Evolutionary conservation across 2,888 invertebrate genomes (phyloP), one percentile per base, ranked within the genome.

Genomic region (Oscheius sp.): DNA sequence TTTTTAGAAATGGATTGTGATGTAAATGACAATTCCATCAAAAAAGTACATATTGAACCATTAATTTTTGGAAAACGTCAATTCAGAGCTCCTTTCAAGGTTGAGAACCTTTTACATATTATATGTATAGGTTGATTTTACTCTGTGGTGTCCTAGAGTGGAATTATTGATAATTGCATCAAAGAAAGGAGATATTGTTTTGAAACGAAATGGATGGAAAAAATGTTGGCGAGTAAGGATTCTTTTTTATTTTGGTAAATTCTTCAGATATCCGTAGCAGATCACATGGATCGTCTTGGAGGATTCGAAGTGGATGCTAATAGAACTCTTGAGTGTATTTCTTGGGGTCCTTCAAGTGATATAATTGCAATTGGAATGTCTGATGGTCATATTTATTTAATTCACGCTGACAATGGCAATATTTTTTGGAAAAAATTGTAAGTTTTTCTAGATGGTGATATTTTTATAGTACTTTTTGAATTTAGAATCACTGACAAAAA

Each of bases 121-220:
- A 2, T 6, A n/a, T n/a, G 1, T 22, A 33, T 17, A 67, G 61
- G 61, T 67, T 20, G 41, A 62, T 28, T 44, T 62, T 24, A 12
- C 36, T 8, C 30, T 22, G 22, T 67, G 59, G 49, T 79, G 77
- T 67, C 80, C 82, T 1, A 50, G 47, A 8, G 67, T 72, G 30
- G 77, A 80, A 47, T 64, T 83, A 9, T 49, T 83, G 6, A 82
- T 81, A 33, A 45, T 83, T 36, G 82, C 80, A 0, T 79, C 80
- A 8, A 70, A 67, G 56, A 71, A 70, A 20, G 82, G 82, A 1
- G 81, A 83, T 20, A 67, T 83, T 22, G 50, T 75, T 32, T 32
- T 83, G 41, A 80, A 80, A 54, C 65, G 82, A 26, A 68, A 61
- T 5, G 67, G 70, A 8, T 80, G 82, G 80, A 83, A 82, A 57